These are phyloP conservation scores for Poeciliopsis gracilis DNA, from an alignment of 2,797 vertebrate genomes.

Conservation along the genomic window DNA sequence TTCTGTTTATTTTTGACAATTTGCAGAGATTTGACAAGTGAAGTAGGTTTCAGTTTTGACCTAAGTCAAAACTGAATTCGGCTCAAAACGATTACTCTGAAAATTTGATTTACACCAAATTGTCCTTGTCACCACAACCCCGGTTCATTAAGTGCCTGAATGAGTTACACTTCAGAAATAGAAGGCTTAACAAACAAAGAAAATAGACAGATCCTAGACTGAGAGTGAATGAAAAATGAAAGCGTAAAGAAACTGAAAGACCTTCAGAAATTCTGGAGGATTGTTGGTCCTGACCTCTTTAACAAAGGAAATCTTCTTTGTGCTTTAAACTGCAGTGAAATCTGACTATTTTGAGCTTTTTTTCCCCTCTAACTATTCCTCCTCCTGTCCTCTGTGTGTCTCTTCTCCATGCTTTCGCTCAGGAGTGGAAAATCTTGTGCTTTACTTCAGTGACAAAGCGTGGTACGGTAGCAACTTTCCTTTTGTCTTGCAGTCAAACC, in stretches of 20 bases:
- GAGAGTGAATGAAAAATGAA: neutral
- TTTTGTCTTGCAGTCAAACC: slow-evolving; percentile 2
- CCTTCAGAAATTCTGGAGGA: neutral
- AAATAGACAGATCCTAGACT: neutral
- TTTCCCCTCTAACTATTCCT: slow-evolving; percentile 32
- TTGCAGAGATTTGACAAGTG: neutral
- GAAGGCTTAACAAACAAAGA: neutral
- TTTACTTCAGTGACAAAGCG: slow-evolving; percentile 98
- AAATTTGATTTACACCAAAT: neutral
- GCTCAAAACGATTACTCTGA: neutral
- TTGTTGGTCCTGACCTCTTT: neutral
- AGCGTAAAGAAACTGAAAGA: neutral
- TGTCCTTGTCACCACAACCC: neutral
- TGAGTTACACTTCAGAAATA: neutral
- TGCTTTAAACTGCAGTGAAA: neutral
- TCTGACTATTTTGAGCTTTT: neutral
- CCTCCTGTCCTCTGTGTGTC: slow-evolving; percentile 60
- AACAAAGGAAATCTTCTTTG: neutral
- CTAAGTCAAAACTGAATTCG: neutral
- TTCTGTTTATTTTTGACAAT: neutral
- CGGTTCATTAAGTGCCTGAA: neutral
- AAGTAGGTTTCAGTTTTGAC: neutral
- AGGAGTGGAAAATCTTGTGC: slow-evolving; percentile 97
- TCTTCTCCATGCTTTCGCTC: slow-evolving; percentile 85
- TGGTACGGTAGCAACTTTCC: slow-evolving; percentile 91